Evolutionary conservation across 2,797 vertebrate species (phyloP), one percentile per base, ranked within the genome.

Genomic region (Gymnoscopelus microlampas): DNA sequence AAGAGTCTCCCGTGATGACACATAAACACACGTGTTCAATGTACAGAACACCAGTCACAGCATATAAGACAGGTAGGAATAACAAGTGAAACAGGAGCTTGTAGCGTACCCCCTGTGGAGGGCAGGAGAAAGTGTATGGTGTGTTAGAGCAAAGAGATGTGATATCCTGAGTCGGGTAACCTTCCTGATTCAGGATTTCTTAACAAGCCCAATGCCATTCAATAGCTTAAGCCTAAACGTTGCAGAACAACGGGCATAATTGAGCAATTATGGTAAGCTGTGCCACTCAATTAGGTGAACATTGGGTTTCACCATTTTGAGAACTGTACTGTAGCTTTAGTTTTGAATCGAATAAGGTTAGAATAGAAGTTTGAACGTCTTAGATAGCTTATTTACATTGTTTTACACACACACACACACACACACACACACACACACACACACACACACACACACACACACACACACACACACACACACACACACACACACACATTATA

Each of bases 21-120:
- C 69, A 39, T 58, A 58, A 19, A 26, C 53, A 47, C 19, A 64
- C 61, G 63, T 3, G 23, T 35, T 63, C 76, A 77, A 67, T 78
- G 63, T 67, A 76, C 80, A 73, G 44, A 66, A 73, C 62, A 74
- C 68, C 65, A 32, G 44, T 55, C 23, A 15, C 9, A 10, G 65
- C 48, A 70, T 12, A 12, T 73, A 76, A 73, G 66, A 70, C 67
- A 70, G 57, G 74, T 56, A 74, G 69, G 35, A 81, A 80, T 72
- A 84, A 64, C 63, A 81, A 66, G 66, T 90, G 88, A 89, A 91
- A 91, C 70, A 66, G 63, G 79, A 91, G 2, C 73, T 79, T 73
- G 76, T 74, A 78, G 73, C 26, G 60, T 80, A 81, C 73, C 64
- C 83, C 86, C 76, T 88, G 86, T 81, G 58, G 71, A 78, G 82